phyloP scores from a whole-genome alignment of 2,888 invertebrate genomes.

The Electrophaes corylata region DNA sequence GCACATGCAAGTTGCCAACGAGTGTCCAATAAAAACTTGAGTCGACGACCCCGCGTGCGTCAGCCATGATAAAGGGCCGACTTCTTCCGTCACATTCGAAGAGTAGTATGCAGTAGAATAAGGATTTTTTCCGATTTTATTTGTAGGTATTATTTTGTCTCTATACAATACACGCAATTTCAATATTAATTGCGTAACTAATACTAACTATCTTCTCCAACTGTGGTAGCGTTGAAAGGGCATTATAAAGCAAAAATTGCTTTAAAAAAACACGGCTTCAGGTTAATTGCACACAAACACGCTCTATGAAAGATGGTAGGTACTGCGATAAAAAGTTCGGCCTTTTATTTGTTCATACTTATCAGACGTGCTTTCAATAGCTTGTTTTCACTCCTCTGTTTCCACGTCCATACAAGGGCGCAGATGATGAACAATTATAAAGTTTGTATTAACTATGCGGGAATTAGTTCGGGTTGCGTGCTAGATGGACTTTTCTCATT shows the following conservation, averaged over 20 bases:
- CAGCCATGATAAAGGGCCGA: slow-evolving; percentile 69
- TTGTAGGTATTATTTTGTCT: no score
- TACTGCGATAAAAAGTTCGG: no score
- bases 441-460: slow-evolving; percentile 80
- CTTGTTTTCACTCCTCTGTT: slow-evolving; percentile 46
- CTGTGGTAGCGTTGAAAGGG: no score
- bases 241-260: no score
- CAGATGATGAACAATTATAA: slow-evolving; percentile 82
- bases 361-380: not conserved
- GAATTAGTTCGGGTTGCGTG: slow-evolving; percentile 70
- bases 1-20: slow-evolving; percentile 52
- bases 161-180: no score
- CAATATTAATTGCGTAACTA: no score
- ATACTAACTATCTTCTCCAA: no score
- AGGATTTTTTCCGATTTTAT: no score
- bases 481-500: slow-evolving; percentile 60
- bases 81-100: slow-evolving; percentile 56
- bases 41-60: slow-evolving; percentile 80
- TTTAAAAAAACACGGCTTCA: no score
- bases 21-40: slow-evolving; percentile 69
- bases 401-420: slow-evolving; percentile 63
- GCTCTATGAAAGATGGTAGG: no score
- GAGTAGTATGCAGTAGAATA: slow-evolving; percentile 1
- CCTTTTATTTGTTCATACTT: slow-evolving; percentile 13
- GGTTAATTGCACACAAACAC: no score